Evolutionary conservation across 92 coral and sea anemone species (phyloP), one percentile per base, ranked within the genome.

Genomic region (Siderastrea radians): DNA sequence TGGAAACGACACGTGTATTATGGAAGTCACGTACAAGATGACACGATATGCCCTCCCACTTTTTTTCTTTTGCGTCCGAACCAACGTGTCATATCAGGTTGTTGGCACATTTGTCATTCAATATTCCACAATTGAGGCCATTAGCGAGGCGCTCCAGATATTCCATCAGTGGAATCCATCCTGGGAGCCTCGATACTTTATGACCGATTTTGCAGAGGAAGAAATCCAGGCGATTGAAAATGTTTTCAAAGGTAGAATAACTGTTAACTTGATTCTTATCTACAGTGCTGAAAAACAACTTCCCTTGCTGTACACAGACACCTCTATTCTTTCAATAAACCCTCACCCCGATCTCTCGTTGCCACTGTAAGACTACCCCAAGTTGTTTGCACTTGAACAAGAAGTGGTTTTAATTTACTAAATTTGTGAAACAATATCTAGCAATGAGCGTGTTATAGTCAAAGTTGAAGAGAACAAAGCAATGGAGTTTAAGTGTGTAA

Each of bases 101-200:
- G 83, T 84, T 14, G 88, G 89, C 11, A 38, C 82, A 8, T 86
- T 86, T 78, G 82, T 86, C 13, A 46, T 68, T 2, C 89, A 84
- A 59, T 61, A 84, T 4, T 53, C 19, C n/a, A 68, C 47, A 55
- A 73, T 64, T 6, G 75, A 44, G 8, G 52, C 73, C 1, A 84
- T 84, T 3, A 44, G 16, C 45, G 84, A 85, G 59, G 89, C 89
- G 6, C 65, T 85, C 3, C 45, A 76, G 12, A 15, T 77, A 4
- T 75, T 74, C 58, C 38, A 52, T 5, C 16, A 17, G 7, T 85
- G 84, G 84, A 85, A 85, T 77, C 89, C 89, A 0, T 12, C 72
- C 15, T 85, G 89, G 89, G 7, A 53, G 1, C 82, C 84, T 17
- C 54, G 53, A 19, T 82, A 68, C 26, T 82, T 82, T 58, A 68